These are phyloP conservation scores for Nannobrachium achirus DNA, from an alignment of 2,113 vertebrate genomes.

Conservation along the genomic window DNA sequence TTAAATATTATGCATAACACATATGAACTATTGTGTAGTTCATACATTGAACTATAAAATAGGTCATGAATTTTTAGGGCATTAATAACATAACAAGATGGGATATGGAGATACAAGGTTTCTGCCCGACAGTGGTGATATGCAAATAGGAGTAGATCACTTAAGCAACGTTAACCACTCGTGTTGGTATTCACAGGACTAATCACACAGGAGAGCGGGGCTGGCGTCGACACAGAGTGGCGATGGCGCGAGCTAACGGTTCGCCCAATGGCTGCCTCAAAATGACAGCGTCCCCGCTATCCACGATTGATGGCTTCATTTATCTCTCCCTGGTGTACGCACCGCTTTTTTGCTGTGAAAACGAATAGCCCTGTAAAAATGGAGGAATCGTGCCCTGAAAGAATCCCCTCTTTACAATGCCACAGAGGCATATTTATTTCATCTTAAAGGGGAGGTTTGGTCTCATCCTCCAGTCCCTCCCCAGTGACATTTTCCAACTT, in stretches of 20 bases:
- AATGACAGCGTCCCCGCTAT: slow-evolving; percentile 55
- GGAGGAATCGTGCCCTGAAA: slow-evolving; percentile 74
- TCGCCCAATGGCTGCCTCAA: slow-evolving; percentile 48
- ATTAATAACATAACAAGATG: too few relatives aligned
- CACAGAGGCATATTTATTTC: slow-evolving; percentile 82
- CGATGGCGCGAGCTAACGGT: slow-evolving; percentile 58
- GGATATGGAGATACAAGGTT: too few relatives aligned
- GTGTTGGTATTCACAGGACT: slow-evolving; percentile 32
- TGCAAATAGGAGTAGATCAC: slow-evolving; percentile 51
- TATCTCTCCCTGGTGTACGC: slow-evolving; percentile 75
- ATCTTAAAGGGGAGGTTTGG: slow-evolving; percentile 77
- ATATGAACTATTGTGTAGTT: too few relatives aligned
- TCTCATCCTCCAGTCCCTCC: slow-evolving; percentile 74
- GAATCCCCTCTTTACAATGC: slow-evolving; percentile 66
- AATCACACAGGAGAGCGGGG: slow-evolving; percentile 41
- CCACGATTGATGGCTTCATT: slow-evolving; percentile 85
- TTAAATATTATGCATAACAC: too few relatives aligned
- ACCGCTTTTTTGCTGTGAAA: slow-evolving; percentile 82
- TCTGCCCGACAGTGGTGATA: neutral
- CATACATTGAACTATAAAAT: too few relatives aligned
- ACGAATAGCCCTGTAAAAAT: slow-evolving; percentile 82
- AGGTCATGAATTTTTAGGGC: too few relatives aligned
- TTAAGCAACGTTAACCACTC: slow-evolving; percentile 18
- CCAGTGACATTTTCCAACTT: slow-evolving; percentile 83
- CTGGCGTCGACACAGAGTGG: slow-evolving; percentile 5